Percentiles rank a stretch among this genome's conserved stretches.
These are phyloP conservation scores for Crotalus helleri DNA, from an alignment of 2,113 vertebrate genomes.

Conservation along the genomic window DNA sequence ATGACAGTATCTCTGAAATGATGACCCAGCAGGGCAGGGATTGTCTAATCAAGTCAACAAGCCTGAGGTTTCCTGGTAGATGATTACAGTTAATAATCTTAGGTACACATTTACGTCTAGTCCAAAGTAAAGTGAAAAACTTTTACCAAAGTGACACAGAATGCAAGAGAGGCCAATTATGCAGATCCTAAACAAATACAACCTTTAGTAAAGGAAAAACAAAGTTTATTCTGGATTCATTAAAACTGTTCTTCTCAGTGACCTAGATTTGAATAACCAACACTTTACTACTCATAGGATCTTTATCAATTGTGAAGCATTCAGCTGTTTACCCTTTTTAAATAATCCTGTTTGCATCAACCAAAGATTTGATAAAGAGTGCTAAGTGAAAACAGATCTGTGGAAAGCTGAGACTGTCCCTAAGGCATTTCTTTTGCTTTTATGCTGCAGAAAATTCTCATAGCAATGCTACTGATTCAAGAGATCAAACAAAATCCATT, in stretches of 20 bases:
- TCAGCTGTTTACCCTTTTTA: not conserved
- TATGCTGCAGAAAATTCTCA: not conserved
- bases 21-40: not conserved
- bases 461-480: not conserved
- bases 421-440: not conserved
- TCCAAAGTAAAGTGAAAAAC: not conserved
- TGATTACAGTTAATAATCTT: not conserved
- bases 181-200: not conserved
- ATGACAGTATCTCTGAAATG: not conserved
- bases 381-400: not conserved
- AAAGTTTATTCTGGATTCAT: not conserved
- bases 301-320: not conserved
- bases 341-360: not conserved
- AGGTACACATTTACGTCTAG: not conserved
- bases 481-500: not conserved
- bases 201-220: not conserved
- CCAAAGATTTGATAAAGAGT: not conserved
- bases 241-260: not conserved
- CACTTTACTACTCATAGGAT: not conserved
- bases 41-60: not conserved
- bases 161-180: not conserved
- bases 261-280: not conserved
- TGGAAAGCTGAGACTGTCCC: not conserved
- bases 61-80: not conserved
- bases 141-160: not conserved